Evolutionary conservation across 2,113 vertebrate species (phyloP), one percentile per base, ranked within the genome.

Genomic region (Tylochromis polylepis): DNA sequence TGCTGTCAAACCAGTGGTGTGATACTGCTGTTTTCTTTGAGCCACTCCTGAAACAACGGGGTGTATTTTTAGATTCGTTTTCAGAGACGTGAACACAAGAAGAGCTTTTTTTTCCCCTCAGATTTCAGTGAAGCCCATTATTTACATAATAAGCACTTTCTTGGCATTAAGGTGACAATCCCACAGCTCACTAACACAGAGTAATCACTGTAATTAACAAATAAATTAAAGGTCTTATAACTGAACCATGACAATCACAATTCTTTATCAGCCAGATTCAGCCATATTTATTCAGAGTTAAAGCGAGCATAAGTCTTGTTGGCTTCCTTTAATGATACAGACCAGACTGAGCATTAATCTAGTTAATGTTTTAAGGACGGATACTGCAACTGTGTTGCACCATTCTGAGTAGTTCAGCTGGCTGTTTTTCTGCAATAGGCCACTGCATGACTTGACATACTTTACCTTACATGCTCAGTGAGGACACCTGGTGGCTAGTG

Each of bases 401-500:
- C 86, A 92, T 20, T 80, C 81, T 82, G 62, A 53, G 57, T 82
- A 24, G 85, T 82, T 87, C 55, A 84, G 72, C 31, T 65, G 49
- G 41, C 55, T 88, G 81, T 6, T 67, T 70, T 83, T 81, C 38
- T 83, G 81, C 83, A 58, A 11, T 11, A 49, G 79, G 83, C 67
- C 70, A 53, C 12, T 15, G 24, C 62, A 90, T 90, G 89, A 91
- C 62, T 90, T 87, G 53, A 75, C 70, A 75, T 59, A 49, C 83
- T 90, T 92, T 57, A 87, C 81, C 77, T 84, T 9, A 85, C 14
- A 0, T 57, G 55, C 91, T 93, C 89, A 72, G 24, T 38, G 88
- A 88, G 79, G 90, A 91, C 91, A 89, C 79, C 91, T 92, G 65
- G 88, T 94, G 94, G 90, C 70, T 22, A 38, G 60, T 55, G 31